Conservation (phyloP, 2,888 invertebrate species). For the Myopa testacea region DNA sequence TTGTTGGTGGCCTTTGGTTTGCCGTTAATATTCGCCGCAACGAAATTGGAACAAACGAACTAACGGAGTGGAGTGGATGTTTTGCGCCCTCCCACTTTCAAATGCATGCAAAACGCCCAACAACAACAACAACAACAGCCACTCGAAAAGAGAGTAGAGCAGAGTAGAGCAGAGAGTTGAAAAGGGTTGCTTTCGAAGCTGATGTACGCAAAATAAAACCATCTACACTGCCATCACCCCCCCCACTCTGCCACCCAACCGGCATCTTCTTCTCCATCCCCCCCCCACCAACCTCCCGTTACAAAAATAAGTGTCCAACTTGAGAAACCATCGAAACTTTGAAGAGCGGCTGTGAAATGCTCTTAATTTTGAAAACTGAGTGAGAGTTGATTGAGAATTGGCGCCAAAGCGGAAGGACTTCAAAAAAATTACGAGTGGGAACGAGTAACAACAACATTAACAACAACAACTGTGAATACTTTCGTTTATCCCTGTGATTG, state of each 20-base stretch:
- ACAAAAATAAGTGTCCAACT: no score
- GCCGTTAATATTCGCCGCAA: background rate
- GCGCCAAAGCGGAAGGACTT: background rate
- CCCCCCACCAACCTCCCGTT: no score
- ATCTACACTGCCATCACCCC: no score
- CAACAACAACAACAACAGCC: conserved; percentile 2
- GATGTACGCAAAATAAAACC: no score
- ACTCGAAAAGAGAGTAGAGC: background rate
- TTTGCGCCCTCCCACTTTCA: background rate
- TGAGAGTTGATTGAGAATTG: background rate
- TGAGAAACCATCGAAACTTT: background rate
- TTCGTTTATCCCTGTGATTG: conserved; percentile 9
- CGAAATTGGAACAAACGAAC: no score
- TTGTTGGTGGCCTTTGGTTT: conserved; percentile 30
- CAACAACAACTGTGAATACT: background rate
- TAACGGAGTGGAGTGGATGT: background rate
- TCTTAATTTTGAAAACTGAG: background rate
- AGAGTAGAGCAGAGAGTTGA: no score
- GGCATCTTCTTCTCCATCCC: background rate
- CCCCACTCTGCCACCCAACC: background rate
- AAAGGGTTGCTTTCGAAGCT: no score
- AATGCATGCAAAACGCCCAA: no score
- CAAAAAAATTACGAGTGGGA: background rate
- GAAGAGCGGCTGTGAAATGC: background rate
- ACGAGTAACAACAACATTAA: background rate